Evolutionary conservation across 2,113 vertebrate species (phyloP), one percentile per base, ranked within the genome.

Genomic region (Eolophus roseicapilla): DNA sequence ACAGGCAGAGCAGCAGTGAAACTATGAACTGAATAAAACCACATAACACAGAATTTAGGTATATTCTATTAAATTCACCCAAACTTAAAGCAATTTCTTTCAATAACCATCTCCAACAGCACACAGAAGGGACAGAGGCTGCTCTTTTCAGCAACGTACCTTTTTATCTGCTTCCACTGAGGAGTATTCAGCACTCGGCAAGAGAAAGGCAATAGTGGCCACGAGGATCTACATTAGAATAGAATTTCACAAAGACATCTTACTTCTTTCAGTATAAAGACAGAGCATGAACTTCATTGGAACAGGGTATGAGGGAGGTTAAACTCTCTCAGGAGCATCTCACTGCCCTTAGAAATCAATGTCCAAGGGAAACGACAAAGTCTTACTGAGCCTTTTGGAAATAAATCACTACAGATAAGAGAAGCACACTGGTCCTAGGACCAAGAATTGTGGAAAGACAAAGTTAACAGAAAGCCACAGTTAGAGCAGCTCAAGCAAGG

Each of bases 131-230:
- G 49, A 60, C 0, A 9, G 24, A 55, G 59, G 8, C 16, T 31
- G 60, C 16, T 76, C 23, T 67, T 37, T 49, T 12, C 63, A 62
- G 75, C 1, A 5, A 93, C 82, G 1, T 98, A 99, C 99, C 99
- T 99, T 99, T 98, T 99, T 99, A 97, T 99, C 99, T 35, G 98
- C 98, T 97, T 99, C 99, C 96, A 99, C 96, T 9, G 98, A 98
- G 46, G 99, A 99, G 92, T 99, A 98, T 57, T 99, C 99, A 6
- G 99, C 99, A 90, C 99, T 99, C 1, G 99, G 99, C 97, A 99
- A 98, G 90, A 99, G 99, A 97, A 99, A 99, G 17, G 99, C 98
- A 84, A 99, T 99, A 81, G 99, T 99, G 95, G 99, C 99, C 98
- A 99, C 99, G 47, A 99, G 99, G 96, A 99, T 99, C 99, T 99